Base-by-base conservation (phyloP, 2,888 invertebrate species). In the Polymixis lichenea region DNA sequence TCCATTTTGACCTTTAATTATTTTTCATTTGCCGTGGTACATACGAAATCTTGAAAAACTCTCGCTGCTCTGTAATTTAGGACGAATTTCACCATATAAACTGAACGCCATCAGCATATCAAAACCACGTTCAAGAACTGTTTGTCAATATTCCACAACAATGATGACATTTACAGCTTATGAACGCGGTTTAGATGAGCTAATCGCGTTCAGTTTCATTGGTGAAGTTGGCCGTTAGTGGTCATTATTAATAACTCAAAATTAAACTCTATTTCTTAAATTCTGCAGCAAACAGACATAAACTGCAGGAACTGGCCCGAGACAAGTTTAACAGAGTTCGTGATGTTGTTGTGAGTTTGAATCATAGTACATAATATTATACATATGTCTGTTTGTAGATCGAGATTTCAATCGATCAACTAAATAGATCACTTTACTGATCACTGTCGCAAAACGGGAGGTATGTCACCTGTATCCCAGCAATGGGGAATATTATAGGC, bases 221-320 rank as follows among this genome's bases (percentile, higher is more conserved):
- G n/a, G n/a, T n/a, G n/a, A n/a, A n/a, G n/a, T n/a, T n/a, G n/a
- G n/a, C n/a, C n/a, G n/a, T n/a, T n/a, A n/a, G n/a, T n/a, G n/a
- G n/a, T n/a, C n/a, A n/a, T n/a, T n/a, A n/a, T n/a, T n/a, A n/a
- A n/a, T n/a, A 38, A 38, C 53, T 22, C 25, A 3, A 28, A 53
- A 38, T 65, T 15, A 64, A 25, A 22, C 6, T 53, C 0, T 4
- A 1, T 65, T 66, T 56, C n/a, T 43, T 32, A 28, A 56, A 66
- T 67, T 2, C 9, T 46, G 15, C n/a, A 46, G 66, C 1, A 53
- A 2, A 0, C 1, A 1, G 38, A n/a, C 8, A 4, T 8, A n/a
- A 4, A 4, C 0, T n/a, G 4, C 3, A 22, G 15, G 61, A 38
- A 13, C 0, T 8, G 2, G 0, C 2, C 8, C 0, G 8, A 0